A percentile compares a stretch with the other conserved stretches of the same genome.
Conservation (phyloP, 2,888 invertebrate species). For the Ectemnius continuus region DNA sequence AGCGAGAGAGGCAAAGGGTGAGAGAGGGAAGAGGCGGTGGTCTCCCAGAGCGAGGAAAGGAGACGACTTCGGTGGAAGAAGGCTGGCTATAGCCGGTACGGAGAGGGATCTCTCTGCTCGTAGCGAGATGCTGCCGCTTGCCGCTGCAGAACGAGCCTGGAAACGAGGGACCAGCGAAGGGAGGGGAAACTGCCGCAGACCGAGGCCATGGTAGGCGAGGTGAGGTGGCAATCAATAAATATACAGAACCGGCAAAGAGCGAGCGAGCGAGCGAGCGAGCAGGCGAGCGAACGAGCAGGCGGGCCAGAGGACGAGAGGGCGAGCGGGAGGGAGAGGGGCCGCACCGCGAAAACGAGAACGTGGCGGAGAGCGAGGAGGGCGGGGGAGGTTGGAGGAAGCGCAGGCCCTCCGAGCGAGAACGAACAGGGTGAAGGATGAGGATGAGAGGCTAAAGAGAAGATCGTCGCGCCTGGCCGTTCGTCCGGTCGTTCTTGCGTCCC, state of each 20-base stretch:
- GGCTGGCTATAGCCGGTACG: slow-evolving; percentile 29
- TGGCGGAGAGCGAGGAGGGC: slow-evolving; percentile 16
- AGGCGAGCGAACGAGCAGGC: too few relatives aligned
- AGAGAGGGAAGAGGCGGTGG: slow-evolving; percentile 2
- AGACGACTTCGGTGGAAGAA: slow-evolving; percentile 15
- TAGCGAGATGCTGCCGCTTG: slow-evolving; percentile 54
- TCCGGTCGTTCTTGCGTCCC: slow-evolving; percentile 66
- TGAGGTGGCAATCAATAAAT: slow-evolving; percentile 78
- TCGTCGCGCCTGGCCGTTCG: slow-evolving; percentile 60
- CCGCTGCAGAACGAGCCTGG: slow-evolving; percentile 55
- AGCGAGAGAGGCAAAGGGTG: slow-evolving; percentile 2
- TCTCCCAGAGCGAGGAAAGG: slow-evolving; percentile 12
- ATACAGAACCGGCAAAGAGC: slow-evolving; percentile 72
- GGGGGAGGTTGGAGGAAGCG: slow-evolving; percentile 27
- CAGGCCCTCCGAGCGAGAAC: too few relatives aligned
- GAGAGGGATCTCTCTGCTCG: slow-evolving; percentile 43
- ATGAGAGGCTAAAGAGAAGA: slow-evolving; percentile 44
- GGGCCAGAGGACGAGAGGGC: too few relatives aligned
- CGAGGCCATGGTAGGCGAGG: slow-evolving; percentile 68
- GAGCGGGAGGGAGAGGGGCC: slow-evolving; percentile 45
- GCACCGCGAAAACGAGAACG: slow-evolving; percentile 47
- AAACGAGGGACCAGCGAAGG: slow-evolving; percentile 57
- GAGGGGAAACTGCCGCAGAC: slow-evolving; percentile 66
- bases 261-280: slow-evolving; percentile 38
- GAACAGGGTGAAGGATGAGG: slow-evolving; percentile 13